Evolutionary conservation across 2,888 invertebrate genomes (phyloP), one percentile per base, ranked within the genome.

Genomic region (Drosophila formosana): DNA sequence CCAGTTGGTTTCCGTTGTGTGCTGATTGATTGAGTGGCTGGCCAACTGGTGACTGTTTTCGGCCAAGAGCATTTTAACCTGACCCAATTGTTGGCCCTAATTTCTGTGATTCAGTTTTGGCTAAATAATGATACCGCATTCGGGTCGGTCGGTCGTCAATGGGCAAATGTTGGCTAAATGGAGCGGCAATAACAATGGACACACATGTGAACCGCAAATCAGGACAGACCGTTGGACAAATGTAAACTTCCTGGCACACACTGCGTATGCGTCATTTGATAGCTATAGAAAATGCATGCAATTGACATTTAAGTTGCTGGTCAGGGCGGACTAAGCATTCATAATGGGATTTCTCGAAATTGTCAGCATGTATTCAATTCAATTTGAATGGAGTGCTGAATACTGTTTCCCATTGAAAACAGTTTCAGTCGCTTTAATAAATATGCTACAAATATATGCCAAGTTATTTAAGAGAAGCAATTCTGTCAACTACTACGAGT

Each of bases 21-120:
- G 41, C 73, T 73, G 85, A 71, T 78, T 87, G 88, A 89, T 81
- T 83, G 67, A 89, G 75, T 81, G 60, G 32, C 55, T 41, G 45
- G 26, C 43, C 60, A 57, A 62, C 53, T 62, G 71, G 55, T 70
- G 65, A 77, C 46, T 65, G 18, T 6, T 11, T 57, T 37, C 28
- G 46, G 13, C 7, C 60, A 66, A 78, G 53, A 64, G 60, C 63
- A 74, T 66, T 78, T 74, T 52, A 70, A 66, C 51, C 49, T 75
- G 65, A 50, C 61, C 71, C 76, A 66, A 78, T 67, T 69, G 80
- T 55, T 69, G 86, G 50, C 56, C 53, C 78, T 87, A 72, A 87
- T 89, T 85, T 75, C 71, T 41, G 72, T 70, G 78, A 72, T 72
- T 75, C 64, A 65, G 60, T 61, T 66, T 60, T 56, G 66, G 56